These are phyloP conservation scores for Andrena bucephala DNA, from an alignment of 2,888 invertebrate species.

Conservation along the genomic window DNA sequence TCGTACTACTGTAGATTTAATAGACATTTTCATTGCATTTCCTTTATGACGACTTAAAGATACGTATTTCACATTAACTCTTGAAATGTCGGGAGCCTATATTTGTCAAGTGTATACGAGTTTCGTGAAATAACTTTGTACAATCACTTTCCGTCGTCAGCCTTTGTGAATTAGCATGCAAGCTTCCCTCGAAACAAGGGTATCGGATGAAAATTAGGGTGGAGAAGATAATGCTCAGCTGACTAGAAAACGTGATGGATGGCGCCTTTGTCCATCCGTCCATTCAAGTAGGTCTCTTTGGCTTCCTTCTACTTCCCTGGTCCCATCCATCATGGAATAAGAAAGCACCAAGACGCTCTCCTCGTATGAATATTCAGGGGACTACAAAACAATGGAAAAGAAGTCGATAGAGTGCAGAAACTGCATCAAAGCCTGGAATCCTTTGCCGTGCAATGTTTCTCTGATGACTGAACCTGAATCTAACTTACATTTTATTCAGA, in stretches of 20 bases:
- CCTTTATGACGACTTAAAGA: not conserved
- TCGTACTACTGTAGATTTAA: not conserved
- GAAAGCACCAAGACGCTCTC: conserved; percentile 67
- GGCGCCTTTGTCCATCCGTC: conserved; percentile 63
- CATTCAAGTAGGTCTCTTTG: conserved; percentile 66
- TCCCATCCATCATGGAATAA: conserved; percentile 76
- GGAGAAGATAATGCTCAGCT: conserved; percentile 47
- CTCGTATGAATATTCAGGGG: conserved; percentile 76
- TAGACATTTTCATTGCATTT: too few species aligned
- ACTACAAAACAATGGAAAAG: conserved; percentile 64
- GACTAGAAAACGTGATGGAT: conserved; percentile 72
- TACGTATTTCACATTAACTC: not conserved
- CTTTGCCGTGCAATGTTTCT: conserved; percentile 32
- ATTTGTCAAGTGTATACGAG: not conserved
- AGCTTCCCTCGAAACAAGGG: conserved; percentile 14
- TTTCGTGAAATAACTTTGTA: not conserved
- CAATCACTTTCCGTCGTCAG: conserved; percentile 10
- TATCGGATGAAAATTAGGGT: conserved; percentile 36
- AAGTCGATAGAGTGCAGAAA: conserved; percentile 40
- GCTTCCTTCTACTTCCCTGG: conserved; percentile 59
- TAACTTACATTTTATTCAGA: conserved; percentile 37
- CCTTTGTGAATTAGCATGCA: conserved; percentile 14
- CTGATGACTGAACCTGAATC: conserved; percentile 27
- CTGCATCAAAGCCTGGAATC: conserved; percentile 50
- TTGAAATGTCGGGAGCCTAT: not conserved